Evolutionary conservation across 2,113 vertebrate genomes (phyloP).

Genomic region (Conger conger): DNA sequence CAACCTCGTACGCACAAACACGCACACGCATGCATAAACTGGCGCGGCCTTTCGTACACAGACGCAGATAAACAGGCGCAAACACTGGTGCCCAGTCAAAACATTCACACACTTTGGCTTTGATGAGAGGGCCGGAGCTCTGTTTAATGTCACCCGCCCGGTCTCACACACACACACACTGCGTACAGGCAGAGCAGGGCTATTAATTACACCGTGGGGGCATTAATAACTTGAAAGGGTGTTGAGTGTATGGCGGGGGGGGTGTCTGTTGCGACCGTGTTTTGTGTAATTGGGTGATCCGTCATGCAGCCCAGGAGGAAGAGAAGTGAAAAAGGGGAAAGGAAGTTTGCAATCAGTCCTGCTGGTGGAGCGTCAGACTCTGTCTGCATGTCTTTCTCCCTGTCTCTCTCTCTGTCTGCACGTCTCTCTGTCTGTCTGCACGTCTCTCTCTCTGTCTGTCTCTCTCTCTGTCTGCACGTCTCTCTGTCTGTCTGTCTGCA

Average conservation of each 20-base stretch:
- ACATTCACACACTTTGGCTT: conserved; percentile 6
- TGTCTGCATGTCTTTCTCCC: conserved; percentile 1
- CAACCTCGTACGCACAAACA: not conserved
- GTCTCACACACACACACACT: conserved; percentile 13
- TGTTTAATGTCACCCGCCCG: not conserved
- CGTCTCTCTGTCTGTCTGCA: no score
- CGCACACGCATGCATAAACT: not conserved
- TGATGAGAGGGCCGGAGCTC: not conserved
- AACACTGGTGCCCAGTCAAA: not conserved
- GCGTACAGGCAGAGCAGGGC: conserved; percentile 1
- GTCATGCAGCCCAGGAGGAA: not conserved
- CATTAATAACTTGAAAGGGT: conserved; percentile 7
- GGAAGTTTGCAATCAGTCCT: not conserved
- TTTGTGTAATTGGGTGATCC: not conserved
- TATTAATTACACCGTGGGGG: not conserved
- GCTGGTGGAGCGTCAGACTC: not conserved
- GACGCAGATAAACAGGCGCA: not conserved
- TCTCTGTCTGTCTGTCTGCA: conserved; percentile 42
- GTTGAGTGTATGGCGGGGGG: not conserved
- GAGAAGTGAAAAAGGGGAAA: not conserved
- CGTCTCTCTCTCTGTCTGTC: conserved; percentile 54
- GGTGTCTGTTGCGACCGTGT: not conserved
- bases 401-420: not conserved
- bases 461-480: conserved; percentile 37
- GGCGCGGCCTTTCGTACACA: not conserved